Conservation (phyloP, 2,797 vertebrate genomes). For the Semotilus atromaculatus region DNA sequence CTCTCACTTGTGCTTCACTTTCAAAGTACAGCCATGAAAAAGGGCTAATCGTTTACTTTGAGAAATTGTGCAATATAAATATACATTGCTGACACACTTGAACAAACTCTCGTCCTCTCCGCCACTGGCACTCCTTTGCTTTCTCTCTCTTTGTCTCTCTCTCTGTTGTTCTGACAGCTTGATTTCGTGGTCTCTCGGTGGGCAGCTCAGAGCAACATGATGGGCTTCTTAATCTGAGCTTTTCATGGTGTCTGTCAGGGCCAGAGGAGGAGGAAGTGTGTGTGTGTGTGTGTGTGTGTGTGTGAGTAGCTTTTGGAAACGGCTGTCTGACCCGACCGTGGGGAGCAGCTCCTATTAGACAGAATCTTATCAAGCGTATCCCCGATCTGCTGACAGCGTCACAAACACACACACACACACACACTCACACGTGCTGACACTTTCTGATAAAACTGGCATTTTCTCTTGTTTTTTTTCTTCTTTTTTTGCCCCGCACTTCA, state of each 20-base stretch:
- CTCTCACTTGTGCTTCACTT: background rate
- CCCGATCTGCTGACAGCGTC: constrained; percentile 85
- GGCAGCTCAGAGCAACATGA: constrained; percentile 88
- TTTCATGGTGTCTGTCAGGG: constrained; percentile 89
- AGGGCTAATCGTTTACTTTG: background rate
- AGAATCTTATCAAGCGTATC: constrained; percentile 72
- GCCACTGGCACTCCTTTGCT: constrained; percentile 25
- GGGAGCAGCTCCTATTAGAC: constrained; percentile 92
- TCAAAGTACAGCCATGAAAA: background rate
- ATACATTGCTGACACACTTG: background rate
- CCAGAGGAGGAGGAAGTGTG: constrained; percentile 70
- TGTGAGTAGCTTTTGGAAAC: constrained; percentile 82
- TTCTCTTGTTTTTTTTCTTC: background rate
- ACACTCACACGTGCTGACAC: constrained; percentile 35
- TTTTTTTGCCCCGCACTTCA: background rate
- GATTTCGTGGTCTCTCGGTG: constrained; percentile 85
- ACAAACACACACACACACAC: constrained; percentile 64
- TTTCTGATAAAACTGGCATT: constrained; percentile 24
- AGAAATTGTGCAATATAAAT: background rate
- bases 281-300: constrained; percentile 73
- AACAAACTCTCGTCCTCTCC: constrained; percentile 46
- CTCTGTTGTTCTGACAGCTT: constrained; percentile 88
- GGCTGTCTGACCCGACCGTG: constrained; percentile 88
- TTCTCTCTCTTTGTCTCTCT: constrained; percentile 49
- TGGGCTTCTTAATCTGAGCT: constrained; percentile 91